Conservation (phyloP, 2,797 vertebrate species). For the Somateria mollissima region DNA sequence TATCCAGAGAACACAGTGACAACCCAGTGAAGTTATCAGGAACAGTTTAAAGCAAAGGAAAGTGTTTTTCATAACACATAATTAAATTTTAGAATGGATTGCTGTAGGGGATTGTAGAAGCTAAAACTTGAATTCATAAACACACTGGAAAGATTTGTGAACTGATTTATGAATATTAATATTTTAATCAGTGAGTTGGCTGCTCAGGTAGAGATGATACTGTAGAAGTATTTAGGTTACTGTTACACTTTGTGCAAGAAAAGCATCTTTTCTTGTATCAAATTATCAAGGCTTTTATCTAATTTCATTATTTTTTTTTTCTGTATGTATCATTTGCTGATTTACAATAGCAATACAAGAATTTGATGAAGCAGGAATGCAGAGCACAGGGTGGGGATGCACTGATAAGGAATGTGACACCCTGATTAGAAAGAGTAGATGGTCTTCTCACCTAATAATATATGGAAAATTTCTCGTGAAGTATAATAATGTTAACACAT, state of each 20-base stretch:
- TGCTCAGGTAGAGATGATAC: background rate
- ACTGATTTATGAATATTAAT: background rate
- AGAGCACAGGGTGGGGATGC: background rate
- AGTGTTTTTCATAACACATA: background rate
- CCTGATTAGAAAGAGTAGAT: background rate
- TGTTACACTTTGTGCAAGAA: background rate
- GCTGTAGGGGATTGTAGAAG: background rate
- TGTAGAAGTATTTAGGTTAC: background rate
- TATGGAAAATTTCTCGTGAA: background rate
- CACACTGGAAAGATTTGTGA: background rate
- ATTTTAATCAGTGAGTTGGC: background rate
- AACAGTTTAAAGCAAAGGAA: background rate
- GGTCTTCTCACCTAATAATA: background rate
- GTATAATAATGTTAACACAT: background rate
- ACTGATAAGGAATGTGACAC: background rate
- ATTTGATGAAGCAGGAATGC: background rate
- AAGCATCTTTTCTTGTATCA: background rate
- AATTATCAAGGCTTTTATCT: background rate
- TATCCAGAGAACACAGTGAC: background rate
- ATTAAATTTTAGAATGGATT: background rate
- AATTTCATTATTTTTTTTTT: background rate
- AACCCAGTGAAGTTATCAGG: background rate
- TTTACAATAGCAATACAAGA: background rate
- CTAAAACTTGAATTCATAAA: background rate
- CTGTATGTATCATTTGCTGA: background rate